Evolutionary conservation across 2,113 vertebrate species (phyloP).

Genomic region (Protobothrops flavoviridis): DNA sequence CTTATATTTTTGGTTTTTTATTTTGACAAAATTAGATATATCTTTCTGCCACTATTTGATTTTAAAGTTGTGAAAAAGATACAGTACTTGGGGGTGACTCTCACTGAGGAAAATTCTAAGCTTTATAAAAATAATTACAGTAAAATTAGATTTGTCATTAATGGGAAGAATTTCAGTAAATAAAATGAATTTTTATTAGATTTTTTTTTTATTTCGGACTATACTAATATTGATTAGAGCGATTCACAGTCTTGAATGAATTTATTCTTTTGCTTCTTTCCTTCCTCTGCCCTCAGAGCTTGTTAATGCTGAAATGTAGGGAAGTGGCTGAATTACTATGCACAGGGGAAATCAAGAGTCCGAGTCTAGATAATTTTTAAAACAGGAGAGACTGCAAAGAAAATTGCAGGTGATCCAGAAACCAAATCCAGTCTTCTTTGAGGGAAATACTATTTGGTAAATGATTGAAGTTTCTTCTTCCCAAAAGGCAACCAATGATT

Average conservation of each 20-base stretch:
- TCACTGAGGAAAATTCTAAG: no score
- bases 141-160: no score
- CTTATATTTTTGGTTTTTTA: no score
- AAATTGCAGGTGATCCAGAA: not conserved
- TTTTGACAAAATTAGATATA: no score
- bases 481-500: not conserved
- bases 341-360: constrained; percentile 8
- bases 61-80: no score
- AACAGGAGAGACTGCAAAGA: not conserved
- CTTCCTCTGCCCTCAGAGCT: not conserved
- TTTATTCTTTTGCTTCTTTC: not conserved
- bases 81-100: no score
- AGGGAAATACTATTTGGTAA: not conserved
- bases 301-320: not conserved
- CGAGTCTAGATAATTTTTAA: not conserved
- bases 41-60: no score
- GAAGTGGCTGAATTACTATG: not conserved
- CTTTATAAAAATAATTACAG: no score
- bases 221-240: not conserved
- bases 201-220: no score
- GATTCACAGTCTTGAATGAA: not conserved
- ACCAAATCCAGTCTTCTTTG: not conserved
- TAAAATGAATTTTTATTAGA: no score
- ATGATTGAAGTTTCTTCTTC: not conserved
- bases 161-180: no score